These are phyloP conservation scores for Anthoscopus minutus DNA, from an alignment of 2,113 vertebrate genomes.

Conservation along the genomic window DNA sequence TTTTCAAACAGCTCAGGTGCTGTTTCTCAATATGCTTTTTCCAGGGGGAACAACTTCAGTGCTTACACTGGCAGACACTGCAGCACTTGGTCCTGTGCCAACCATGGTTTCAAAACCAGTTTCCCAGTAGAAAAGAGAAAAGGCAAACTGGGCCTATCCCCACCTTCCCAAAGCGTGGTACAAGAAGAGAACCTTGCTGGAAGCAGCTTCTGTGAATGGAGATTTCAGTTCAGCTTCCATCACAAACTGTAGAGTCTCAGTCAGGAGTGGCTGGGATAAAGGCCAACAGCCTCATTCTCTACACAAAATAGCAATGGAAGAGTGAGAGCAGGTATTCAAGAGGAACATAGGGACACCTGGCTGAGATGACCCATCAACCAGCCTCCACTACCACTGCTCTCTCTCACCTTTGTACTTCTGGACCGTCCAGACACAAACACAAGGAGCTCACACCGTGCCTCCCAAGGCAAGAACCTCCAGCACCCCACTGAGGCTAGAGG, in stretches of 20 bases:
- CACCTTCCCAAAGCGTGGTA: neutral
- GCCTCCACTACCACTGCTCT: neutral
- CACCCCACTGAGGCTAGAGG: neutral
- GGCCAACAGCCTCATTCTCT: neutral
- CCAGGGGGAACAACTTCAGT: neutral
- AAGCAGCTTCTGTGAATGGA: neutral
- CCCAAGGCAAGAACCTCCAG: neutral
- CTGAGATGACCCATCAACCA: neutral
- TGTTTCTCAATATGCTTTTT: neutral
- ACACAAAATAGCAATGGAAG: accelerated
- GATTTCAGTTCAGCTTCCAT: neutral
- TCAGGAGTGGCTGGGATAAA: neutral
- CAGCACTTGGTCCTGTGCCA: accelerated
- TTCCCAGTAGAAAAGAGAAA: neutral
- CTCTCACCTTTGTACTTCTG: neutral
- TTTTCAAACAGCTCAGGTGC: neutral
- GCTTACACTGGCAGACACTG: accelerated
- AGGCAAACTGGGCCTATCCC: neutral
- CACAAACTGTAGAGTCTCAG: accelerated
- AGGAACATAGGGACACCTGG: neutral
- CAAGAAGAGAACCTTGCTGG: neutral
- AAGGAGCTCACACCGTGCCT: neutral
- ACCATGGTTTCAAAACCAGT: neutral
- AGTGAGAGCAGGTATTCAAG: neutral
- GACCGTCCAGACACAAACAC: neutral